Base-by-base conservation (phyloP, 2,113 vertebrate genomes). In the Stigmatopora argus region DNA sequence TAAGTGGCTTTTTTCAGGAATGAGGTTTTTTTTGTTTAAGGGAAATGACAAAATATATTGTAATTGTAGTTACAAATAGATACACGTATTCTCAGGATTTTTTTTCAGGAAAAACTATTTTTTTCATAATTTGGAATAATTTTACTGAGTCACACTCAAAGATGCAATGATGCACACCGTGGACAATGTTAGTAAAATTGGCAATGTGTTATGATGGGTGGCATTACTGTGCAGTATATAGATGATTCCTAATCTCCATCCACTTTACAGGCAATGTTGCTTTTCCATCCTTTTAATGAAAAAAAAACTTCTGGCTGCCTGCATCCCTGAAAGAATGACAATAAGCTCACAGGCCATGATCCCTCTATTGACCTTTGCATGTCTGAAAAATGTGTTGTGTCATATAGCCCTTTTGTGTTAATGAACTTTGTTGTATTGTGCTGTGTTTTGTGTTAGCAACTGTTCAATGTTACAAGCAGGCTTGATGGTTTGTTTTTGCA, bases 401-500 rank as follows among this genome's bases (percentile, higher is more conserved):
- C 67, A 75, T 61, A 83, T 76, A 64, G 47, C 72, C 80, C 79
- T 80, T 78, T 81, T 85, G 78, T 83, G 64, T 74, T 65, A 56
- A 73, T 60, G 64, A 66, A 60, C 83, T 72, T 78, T 78, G 75
- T 83, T 77, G 76, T 78, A 77, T 71, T 72, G 77, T 71, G 65
- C 66, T 69, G 69, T 79, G 69, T 46, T 72, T 76, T 71, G 70
- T 78, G 79, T 78, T 67, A 59, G 56, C 74, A 67, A 69, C 83
- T 82, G 77, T 83, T 83, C 73, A 52, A 59, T 41, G 46, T 68
- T 74, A 74, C 75, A 70, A 82, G 64, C 73, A 52, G 75, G 70
- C 70, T 85, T 76, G 75, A 84, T 69, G 72, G 76, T 75, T 76
- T 80, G 68, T 76, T 70, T 83, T 80, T 83, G 80, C 71, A 75